A percentile compares a stretch with the other conserved stretches of the same genome.
These are phyloP conservation scores for Venturia canescens DNA, from an alignment of 1,140 invertebrate species.

Conservation along the genomic window DNA sequence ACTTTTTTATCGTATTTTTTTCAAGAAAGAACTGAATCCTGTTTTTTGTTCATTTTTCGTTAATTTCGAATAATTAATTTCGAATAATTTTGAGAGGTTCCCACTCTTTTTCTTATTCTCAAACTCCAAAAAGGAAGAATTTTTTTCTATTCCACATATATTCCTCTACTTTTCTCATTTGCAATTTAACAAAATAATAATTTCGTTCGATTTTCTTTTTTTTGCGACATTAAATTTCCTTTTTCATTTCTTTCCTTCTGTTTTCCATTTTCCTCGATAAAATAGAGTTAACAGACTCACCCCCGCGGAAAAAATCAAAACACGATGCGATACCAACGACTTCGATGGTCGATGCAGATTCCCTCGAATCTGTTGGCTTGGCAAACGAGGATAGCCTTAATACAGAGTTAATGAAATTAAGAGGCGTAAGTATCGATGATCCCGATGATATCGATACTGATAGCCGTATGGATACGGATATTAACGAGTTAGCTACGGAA, in stretches of 20 bases:
- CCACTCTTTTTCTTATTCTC: too few relatives aligned
- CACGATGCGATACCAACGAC: neutral
- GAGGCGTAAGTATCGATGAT: neutral
- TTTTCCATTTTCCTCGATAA: neutral
- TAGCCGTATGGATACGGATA: neutral
- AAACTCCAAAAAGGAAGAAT: too few relatives aligned
- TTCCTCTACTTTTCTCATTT: too few relatives aligned
- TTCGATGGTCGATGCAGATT: neutral
- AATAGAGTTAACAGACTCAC: neutral
- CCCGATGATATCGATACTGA: conserved; percentile 5
- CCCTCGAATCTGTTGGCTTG: neutral
- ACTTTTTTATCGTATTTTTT: too few relatives aligned
- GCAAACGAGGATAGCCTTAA: neutral
- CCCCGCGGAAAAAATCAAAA: conserved; percentile 11
- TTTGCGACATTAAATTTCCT: neutral
- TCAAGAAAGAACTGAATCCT: too few relatives aligned
- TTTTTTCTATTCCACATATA: too few relatives aligned
- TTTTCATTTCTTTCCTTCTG: neutral
- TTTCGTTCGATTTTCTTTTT: neutral
- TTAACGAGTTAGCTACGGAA: neutral
- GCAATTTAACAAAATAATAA: neutral
- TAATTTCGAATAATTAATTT: too few relatives aligned
- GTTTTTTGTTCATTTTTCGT: too few relatives aligned
- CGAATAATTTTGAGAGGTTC: too few relatives aligned
- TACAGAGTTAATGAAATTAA: neutral